Percentiles rank a stretch among this genome's conserved stretches.
phyloP scores from a whole-genome alignment of 2,888 invertebrate genomes.

The Catotricha subobsoleta region DNA sequence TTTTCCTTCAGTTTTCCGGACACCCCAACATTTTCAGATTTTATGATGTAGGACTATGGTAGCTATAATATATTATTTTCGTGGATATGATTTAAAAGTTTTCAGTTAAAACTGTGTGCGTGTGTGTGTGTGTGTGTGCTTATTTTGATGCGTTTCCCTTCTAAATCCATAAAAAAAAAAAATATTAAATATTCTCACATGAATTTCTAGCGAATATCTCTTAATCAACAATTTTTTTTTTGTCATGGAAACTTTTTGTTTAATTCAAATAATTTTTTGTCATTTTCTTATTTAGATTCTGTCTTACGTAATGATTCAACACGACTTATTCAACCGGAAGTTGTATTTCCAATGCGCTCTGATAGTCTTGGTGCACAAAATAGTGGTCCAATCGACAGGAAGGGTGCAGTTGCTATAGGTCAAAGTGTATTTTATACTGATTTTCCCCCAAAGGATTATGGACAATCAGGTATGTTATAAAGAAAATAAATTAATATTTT shows the following conservation, averaged over 20 bases:
- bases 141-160: background rate
- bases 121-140: background rate
- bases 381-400: slow-evolving; percentile 19
- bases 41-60: too few species aligned
- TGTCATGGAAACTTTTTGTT: background rate
- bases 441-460: slow-evolving; percentile 28
- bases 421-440: slow-evolving; percentile 30
- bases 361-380: slow-evolving; percentile 17
- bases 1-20: slow-evolving; percentile 1
- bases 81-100: too few species aligned
- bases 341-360: slow-evolving; percentile 24
- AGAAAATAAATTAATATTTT: too few species aligned
- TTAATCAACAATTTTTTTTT: background rate
- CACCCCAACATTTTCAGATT: too few species aligned
- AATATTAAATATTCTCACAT: background rate
- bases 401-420: slow-evolving; percentile 27
- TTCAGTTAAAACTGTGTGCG: too few species aligned
- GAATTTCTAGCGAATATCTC: background rate
- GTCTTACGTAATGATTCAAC: slow-evolving; percentile 26
- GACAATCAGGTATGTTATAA: slow-evolving; percentile 15
- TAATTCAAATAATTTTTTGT: background rate
- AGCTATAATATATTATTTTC: too few species aligned
- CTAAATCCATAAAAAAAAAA: background rate
- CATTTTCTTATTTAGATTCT: slow-evolving; percentile 16
- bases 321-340: slow-evolving; percentile 25